Conservation (phyloP, 1,140 invertebrate species). For the Dermatophagoides farinae region DNA sequence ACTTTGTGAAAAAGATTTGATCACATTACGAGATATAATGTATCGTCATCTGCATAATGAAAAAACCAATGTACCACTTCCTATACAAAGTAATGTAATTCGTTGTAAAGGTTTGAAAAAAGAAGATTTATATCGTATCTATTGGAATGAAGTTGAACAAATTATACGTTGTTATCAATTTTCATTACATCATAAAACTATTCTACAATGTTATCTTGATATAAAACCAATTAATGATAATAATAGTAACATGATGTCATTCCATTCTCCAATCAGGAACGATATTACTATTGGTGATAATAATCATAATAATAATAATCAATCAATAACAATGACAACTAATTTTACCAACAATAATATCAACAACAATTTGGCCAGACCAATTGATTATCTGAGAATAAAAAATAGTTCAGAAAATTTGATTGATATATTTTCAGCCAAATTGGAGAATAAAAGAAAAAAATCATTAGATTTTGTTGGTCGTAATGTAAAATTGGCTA, state of each 20-base stretch:
- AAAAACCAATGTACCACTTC: constrained; percentile 55
- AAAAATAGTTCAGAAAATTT: too few relatives aligned
- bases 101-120: constrained; percentile 31
- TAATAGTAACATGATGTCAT: background rate
- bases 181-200: background rate
- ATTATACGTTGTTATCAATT: constrained; percentile 47
- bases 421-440: too few relatives aligned
- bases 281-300: background rate
- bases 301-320: background rate
- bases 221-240: background rate
- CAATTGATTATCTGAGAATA: background rate
- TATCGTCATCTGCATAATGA: constrained; percentile 59
- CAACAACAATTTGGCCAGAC: constrained; percentile 20
- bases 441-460: too few relatives aligned
- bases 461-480: too few relatives aligned
- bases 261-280: background rate
- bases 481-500: too few relatives aligned
- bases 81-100: constrained; percentile 34
- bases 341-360: constrained; percentile 24
- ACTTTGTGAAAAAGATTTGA: constrained; percentile 58
- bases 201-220: constrained; percentile 20
- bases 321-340: constrained; percentile 13
- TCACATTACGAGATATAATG: constrained; percentile 66
- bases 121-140: constrained; percentile 69
- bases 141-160: constrained; percentile 73